These are phyloP conservation scores for Halcyon malimbica DNA, from an alignment of 2,113 vertebrate species.

Conservation along the genomic window DNA sequence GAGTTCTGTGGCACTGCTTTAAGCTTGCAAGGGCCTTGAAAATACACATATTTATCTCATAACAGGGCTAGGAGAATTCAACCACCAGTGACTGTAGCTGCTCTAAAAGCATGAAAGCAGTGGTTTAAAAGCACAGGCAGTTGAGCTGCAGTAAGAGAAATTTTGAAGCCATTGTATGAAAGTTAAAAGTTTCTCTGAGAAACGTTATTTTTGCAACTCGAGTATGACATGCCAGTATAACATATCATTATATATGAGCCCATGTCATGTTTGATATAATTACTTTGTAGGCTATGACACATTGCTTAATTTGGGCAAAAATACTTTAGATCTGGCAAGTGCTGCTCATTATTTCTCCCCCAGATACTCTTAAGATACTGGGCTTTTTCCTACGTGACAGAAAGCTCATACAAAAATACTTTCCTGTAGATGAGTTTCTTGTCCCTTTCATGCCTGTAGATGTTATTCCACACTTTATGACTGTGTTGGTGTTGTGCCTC, in stretches of 20 bases:
- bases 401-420: background rate
- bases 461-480: background rate
- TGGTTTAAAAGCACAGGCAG: background rate
- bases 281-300: background rate
- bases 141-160: background rate
- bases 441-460: background rate
- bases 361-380: background rate
- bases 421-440: background rate
- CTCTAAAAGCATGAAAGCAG: background rate
- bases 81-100: background rate
- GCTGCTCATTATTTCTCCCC: background rate
- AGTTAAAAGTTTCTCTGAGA: background rate
- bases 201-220: background rate
- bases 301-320: constrained; percentile 1
- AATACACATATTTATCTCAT: background rate
- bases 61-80: background rate
- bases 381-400: background rate
- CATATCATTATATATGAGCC: background rate
- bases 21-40: background rate
- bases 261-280: background rate
- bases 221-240: background rate
- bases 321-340: background rate
- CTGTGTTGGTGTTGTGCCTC: background rate
- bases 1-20: background rate
- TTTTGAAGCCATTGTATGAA: background rate